Conservation (phyloP, 2,888 invertebrate species). For the Crocallis elinguaria region DNA sequence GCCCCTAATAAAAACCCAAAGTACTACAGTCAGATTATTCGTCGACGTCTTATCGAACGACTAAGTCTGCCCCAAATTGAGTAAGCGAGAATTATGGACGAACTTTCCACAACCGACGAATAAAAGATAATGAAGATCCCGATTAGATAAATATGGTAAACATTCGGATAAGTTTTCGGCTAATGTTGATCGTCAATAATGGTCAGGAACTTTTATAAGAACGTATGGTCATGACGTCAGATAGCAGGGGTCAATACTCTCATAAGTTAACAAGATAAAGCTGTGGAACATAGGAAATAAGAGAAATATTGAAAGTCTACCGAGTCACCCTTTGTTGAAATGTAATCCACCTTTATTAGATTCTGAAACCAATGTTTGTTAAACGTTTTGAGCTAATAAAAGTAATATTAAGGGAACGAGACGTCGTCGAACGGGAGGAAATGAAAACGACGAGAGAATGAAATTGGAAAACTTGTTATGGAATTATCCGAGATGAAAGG, state of each 20-base stretch:
- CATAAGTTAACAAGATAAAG: conserved; percentile 29
- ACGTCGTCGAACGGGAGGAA: conserved; percentile 71
- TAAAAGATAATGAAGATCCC: conserved; percentile 77
- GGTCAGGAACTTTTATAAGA: conserved; percentile 38
- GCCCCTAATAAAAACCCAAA: conserved; percentile 73
- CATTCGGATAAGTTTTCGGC: conserved; percentile 49
- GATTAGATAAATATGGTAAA: conserved; percentile 75
- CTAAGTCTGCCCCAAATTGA: conserved; percentile 76
- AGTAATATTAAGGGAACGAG: conserved; percentile 77
- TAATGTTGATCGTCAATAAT: conserved; percentile 39
- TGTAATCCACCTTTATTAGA: conserved; percentile 72
- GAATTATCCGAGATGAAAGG: conserved; percentile 76
- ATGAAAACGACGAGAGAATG: conserved; percentile 82
- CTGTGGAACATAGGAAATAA: conserved; percentile 18
- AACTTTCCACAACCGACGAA: conserved; percentile 73
- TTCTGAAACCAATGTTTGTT: conserved; percentile 80
- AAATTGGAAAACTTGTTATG: conserved; percentile 85
- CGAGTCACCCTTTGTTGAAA: conserved; percentile 57
- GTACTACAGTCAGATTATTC: conserved; percentile 72
- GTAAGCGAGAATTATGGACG: conserved; percentile 76
- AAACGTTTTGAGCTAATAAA: conserved; percentile 82
- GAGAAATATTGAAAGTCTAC: conserved; percentile 31
- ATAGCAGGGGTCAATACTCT: conserved; percentile 31
- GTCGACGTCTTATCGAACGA: conserved; percentile 71
- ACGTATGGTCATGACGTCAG: conserved; percentile 33